phyloP scores from a whole-genome alignment of 2,113 vertebrate species.

The Neofelis nebulosa region DNA sequence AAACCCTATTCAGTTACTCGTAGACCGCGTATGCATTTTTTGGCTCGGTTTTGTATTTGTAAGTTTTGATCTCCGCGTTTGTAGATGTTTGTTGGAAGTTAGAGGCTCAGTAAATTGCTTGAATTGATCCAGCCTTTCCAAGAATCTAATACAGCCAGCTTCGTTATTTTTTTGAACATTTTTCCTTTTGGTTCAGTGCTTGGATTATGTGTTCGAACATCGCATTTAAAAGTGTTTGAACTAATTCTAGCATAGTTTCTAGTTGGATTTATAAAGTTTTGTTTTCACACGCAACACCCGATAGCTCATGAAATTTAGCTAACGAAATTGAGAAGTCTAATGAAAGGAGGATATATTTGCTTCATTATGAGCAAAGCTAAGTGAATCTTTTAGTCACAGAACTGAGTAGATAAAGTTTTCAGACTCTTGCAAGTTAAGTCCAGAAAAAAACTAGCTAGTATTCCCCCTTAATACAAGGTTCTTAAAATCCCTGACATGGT shows the following conservation, averaged over 20 bases:
- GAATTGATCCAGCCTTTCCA: not conserved
- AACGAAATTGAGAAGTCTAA: not conserved
- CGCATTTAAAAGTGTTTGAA: not conserved
- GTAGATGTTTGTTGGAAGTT: not conserved
- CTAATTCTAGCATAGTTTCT: not conserved
- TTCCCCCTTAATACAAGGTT: not conserved
- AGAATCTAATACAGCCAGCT: not conserved
- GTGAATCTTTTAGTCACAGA: not conserved
- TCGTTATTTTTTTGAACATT: not conserved
- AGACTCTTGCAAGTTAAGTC: not conserved
- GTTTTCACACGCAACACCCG: not conserved
- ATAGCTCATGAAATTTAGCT: not conserved
- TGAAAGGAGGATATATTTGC: slow-evolving; percentile 11
- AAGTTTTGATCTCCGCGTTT: not conserved
- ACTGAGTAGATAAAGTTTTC: not conserved
- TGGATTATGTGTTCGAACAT: not conserved
- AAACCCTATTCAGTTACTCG: not conserved
- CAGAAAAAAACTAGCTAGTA: not conserved
- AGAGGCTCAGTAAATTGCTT: not conserved
- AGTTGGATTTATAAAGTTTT: not conserved
- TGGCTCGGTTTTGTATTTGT: not conserved
- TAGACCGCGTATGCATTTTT: not conserved
- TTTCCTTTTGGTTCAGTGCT: not conserved
- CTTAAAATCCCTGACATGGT: not conserved
- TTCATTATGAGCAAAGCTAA: not conserved